A percentile compares a stretch with the other conserved stretches of the same genome.
phyloP scores from a whole-genome alignment of 2,888 invertebrate species.

The Phyllotreta cruciferae region DNA sequence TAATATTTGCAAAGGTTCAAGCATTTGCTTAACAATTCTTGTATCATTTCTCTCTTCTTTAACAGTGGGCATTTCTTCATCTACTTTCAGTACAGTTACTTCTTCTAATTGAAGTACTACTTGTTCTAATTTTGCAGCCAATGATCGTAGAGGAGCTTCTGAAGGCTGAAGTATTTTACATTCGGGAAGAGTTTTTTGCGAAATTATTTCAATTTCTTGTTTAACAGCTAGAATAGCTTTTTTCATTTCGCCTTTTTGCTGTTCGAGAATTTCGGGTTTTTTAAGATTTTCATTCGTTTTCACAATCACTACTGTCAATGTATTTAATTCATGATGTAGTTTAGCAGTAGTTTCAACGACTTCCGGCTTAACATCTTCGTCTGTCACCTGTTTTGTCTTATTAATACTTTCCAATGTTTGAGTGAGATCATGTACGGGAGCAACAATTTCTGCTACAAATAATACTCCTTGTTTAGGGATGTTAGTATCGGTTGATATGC shows the following conservation, averaged over 20 bases:
- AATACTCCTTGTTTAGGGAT: conserved; percentile 34
- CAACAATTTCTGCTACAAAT: conserved; percentile 34
- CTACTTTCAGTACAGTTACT: neutral
- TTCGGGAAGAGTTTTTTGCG: neutral
- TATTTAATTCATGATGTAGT: conserved; percentile 32
- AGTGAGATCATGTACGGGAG: conserved; percentile 10
- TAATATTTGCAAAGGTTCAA: conserved; percentile 28
- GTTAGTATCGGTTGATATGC: conserved; percentile 30
- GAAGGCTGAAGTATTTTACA: conserved; percentile 1
- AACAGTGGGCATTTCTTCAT: neutral
- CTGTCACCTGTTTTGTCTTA: conserved; percentile 1
- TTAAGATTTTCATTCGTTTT: conserved; percentile 26
- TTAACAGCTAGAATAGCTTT: conserved; percentile 11
- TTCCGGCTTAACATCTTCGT: conserved; percentile 11
- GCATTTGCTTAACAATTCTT: conserved; percentile 17
- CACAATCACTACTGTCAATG: conserved; percentile 31
- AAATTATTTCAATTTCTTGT: conserved; percentile 1
- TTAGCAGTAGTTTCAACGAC: neutral
- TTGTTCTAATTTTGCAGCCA: conserved; percentile 6
- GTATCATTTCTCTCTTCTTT: conserved; percentile 25
- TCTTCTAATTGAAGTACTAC: neutral
- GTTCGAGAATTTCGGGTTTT: conserved; percentile 24
- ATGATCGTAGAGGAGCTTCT: conserved; percentile 1
- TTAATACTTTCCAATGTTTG: conserved; percentile 18
- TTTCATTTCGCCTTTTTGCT: conserved; percentile 33